Conservation (phyloP, 2,888 invertebrate genomes). For the Nemotelus pantherinus region DNA sequence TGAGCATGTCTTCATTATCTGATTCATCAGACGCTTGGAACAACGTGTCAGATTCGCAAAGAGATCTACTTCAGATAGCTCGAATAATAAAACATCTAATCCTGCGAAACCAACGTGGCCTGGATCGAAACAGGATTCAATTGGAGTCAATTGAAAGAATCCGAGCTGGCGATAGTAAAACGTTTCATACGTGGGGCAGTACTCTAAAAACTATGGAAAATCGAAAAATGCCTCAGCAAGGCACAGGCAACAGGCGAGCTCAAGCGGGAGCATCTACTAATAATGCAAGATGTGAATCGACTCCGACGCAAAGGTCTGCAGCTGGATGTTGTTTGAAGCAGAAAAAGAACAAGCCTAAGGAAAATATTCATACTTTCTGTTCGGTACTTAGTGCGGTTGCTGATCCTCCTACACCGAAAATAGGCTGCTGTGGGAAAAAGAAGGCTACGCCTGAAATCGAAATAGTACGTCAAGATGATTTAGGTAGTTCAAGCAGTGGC, state of each 20-base stretch:
- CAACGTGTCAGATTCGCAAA: too few species aligned
- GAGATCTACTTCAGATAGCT: too few species aligned
- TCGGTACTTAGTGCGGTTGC: too few species aligned
- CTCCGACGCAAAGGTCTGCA: too few species aligned
- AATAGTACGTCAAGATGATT: too few species aligned
- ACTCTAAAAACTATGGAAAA: background rate
- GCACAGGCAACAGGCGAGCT: background rate
- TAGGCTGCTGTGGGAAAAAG: background rate
- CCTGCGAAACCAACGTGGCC: background rate
- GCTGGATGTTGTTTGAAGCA: background rate
- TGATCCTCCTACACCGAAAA: too few species aligned
- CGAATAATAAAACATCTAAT: too few species aligned
- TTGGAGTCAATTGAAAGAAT: slow-evolving; percentile 2
- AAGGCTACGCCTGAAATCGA: background rate
- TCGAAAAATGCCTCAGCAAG: background rate
- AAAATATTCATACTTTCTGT: background rate
- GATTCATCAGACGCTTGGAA: too few species aligned
- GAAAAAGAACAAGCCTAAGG: background rate
- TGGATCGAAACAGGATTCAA: background rate
- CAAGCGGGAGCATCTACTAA: background rate
- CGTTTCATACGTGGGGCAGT: background rate
- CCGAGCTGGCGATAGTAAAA: background rate
- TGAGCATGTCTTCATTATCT: too few species aligned
- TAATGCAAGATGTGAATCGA: background rate
- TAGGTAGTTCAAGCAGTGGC: background rate